Base-by-base conservation (phyloP, 2,888 invertebrate species). In the Habroteleia sp. region DNA sequence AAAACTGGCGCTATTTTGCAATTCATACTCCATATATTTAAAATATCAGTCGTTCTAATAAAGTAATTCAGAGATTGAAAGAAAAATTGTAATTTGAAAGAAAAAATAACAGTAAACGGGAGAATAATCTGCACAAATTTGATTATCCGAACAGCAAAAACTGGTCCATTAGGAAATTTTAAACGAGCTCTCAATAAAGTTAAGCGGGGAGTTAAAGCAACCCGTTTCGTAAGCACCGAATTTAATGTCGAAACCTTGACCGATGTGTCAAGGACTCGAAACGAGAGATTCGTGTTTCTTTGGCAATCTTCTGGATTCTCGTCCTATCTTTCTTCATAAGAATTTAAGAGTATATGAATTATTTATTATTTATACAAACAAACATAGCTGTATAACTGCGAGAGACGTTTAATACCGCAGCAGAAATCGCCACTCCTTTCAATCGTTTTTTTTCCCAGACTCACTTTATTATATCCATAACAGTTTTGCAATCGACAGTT, bases 231-330 rank as follows among this genome's bases (percentile, higher is more conserved):
- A 27, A 41, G n/a, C 13, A 2, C 4, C 29, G 25, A 39, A 31
- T 11, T 41, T 54, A 31, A 37, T 35, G 11, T 7, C 37, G 39
- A 60, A 48, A 48, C 62, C 62, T 62, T 62, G 62, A 62, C 46
- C 29, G 48, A 13, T 39, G 29, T 27, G 39, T 62, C 48, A 62
- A 62, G 62, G 62, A 48, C 29, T 62, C 14, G 23, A 7, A 44
- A 25, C 25, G 25, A 35, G 37, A 29, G 27, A 27, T 54, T 54
- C 33, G 52, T 16, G 4, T 33, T 50, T 50, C 50, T 50, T 54
- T 54, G 33, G 37, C 33, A 54, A 54, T 39, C 52, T 16, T 27
- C 1, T 6, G 27, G 25, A 23, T 35, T 13, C 35, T n/a, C 35
- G 16, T 39, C 20, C 20, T 33, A 7, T 58, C 35, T 11, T 37